These are phyloP conservation scores for Araneus ventricosus DNA, from an alignment of 1,140 invertebrate species.

Conservation along the genomic window DNA sequence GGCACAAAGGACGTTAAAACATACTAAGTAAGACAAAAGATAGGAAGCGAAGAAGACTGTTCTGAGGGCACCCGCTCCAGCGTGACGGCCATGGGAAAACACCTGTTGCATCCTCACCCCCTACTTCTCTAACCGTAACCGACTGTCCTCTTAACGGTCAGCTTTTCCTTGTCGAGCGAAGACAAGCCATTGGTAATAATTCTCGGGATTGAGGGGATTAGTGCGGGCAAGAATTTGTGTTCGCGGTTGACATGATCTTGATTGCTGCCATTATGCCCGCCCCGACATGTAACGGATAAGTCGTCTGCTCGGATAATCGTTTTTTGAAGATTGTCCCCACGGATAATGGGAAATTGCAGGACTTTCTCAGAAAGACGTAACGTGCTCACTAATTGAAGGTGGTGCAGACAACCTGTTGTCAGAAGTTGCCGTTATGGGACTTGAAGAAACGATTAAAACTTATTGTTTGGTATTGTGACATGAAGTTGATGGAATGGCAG, in stretches of 20 bases:
- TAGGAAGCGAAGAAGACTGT: slow-evolving; percentile 58
- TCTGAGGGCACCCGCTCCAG: slow-evolving; percentile 57
- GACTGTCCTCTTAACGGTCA: slow-evolving; percentile 64
- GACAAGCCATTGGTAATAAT: slow-evolving; percentile 23
- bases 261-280: neutral
- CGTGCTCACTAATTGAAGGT: too few species aligned
- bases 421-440: too few species aligned
- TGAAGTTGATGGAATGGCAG: too few species aligned
- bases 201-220: slow-evolving; percentile 5
- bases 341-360: too few species aligned
- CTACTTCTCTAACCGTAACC: slow-evolving; percentile 54
- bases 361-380: too few species aligned
- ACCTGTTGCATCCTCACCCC: slow-evolving; percentile 54
- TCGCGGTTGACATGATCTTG: slow-evolving; percentile 34
- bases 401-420: too few species aligned
- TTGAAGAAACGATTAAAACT: too few species aligned
- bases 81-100: slow-evolving; percentile 73
- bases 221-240: neutral
- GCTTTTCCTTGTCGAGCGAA: neutral
- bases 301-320: slow-evolving; percentile 5
- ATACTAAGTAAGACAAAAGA: slow-evolving; percentile 55
- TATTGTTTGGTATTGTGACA: too few species aligned
- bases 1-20: slow-evolving; percentile 44
- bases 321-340: neutral
- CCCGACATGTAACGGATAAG: slow-evolving; percentile 7